A percentile compares a stretch with the other conserved stretches of the same genome.
These are phyloP conservation scores for Proctacanthus coquilletti DNA, from an alignment of 1,140 invertebrate genomes.

Conservation along the genomic window DNA sequence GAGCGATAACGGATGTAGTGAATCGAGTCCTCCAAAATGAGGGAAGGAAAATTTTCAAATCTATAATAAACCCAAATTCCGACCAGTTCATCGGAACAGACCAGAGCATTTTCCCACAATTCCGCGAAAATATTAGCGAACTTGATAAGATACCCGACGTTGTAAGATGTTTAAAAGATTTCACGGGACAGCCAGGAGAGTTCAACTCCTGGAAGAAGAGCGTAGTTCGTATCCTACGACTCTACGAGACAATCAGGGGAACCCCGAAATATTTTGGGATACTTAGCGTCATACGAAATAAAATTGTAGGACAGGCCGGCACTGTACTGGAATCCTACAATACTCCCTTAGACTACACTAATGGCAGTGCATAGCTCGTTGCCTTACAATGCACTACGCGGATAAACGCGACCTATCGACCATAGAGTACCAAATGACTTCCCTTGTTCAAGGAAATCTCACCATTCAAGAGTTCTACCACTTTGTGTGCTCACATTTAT, in stretches of 20 bases:
- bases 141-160: constrained; percentile 2
- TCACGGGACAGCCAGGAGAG: constrained; percentile 1
- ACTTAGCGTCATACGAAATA: constrained; percentile 3
- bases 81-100: too few relatives aligned
- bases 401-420: constrained; percentile 5
- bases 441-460: constrained; percentile 1
- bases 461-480: neutral
- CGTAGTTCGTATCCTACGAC: constrained; percentile 1
- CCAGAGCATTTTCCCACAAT: too few relatives aligned
- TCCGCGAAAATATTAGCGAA: too few relatives aligned
- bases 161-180: constrained; percentile 1
- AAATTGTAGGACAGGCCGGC: constrained; percentile 4
- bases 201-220: constrained; percentile 6
- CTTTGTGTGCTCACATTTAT: neutral
- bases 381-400: constrained; percentile 1
- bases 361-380: neutral
- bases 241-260: constrained; percentile 2
- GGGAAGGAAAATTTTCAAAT: too few relatives aligned
- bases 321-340: constrained; percentile 4
- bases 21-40: too few relatives aligned
- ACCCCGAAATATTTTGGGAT: constrained; percentile 6
- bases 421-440: constrained; percentile 1
- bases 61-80: too few relatives aligned
- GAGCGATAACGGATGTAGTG: too few relatives aligned
- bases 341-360: constrained; percentile 3